Evolutionary conservation across 1,140 invertebrate genomes (phyloP), one percentile per base, ranked within the genome.

Genomic region (Psilanteris sp.): DNA sequence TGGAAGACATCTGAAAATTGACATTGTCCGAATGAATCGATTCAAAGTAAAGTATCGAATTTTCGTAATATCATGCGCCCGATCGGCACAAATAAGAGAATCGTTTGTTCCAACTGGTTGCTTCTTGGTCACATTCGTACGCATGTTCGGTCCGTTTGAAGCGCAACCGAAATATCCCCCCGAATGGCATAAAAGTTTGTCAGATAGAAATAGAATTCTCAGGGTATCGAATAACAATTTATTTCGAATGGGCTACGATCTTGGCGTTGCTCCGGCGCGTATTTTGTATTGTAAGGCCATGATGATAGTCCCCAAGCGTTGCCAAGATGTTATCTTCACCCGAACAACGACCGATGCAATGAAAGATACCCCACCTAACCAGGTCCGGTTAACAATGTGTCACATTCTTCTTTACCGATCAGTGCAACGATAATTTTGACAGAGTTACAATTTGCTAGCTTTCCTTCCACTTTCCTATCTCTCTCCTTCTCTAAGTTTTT

Each of bases 171-270:
- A 55, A 57, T 50, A 48, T 59, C 66, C 54, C 66, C 59, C 50
- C 39, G 24, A 44, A 61, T 31, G 34, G 55, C 39, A 74, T 66
- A 57, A 74, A 78, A 78, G 66, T 74, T 78, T 71, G 73, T 77
- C 66, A 78, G 76, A 67, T 67, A 80, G 82, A 86, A 87, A 85
- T 86, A 85, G 85, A 86, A 87, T 87, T 87, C 85, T 85, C 85
- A 85, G 80, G 81, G 83, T 86, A 87, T 87, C 86, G 82, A 82
- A 86, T 87, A 84, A 87, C 86, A 84, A 87, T 87, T 87, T 85
- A 81, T 84, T 84, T 84, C 76, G 71, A 84, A 84, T 84, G 79
- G 77, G 75, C 78, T 50, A 67, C 59, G 62, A 41, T 52, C 54
- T 72, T 61, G 61, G 57, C 52, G 52, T 67, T 37, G 61, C 36